phyloP scores from a whole-genome alignment of 2,888 invertebrate genomes.

The Chesias legatella region DNA sequence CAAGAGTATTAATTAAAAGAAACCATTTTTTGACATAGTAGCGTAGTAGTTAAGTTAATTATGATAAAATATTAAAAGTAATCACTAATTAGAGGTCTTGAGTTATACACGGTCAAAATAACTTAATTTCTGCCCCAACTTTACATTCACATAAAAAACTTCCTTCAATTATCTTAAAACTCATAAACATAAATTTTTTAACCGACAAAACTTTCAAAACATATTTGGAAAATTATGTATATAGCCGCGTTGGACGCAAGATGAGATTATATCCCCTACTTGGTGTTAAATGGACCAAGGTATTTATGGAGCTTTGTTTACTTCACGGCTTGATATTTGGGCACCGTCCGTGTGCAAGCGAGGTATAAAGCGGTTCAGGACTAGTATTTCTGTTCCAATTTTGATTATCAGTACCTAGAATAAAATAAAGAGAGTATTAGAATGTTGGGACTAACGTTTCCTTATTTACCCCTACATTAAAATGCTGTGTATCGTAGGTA shows the following conservation, averaged over 20 bases:
- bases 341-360: slow-evolving; percentile 2
- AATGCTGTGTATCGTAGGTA: too few species aligned
- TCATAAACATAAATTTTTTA: neutral
- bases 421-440: too few species aligned
- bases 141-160: slow-evolving; percentile 2
- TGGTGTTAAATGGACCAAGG: slow-evolving; percentile 28
- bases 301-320: slow-evolving; percentile 28
- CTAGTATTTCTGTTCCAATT: too few species aligned
- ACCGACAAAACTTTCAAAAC: neutral
- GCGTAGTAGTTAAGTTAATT: too few species aligned
- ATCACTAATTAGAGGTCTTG: neutral
- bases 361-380: too few species aligned
- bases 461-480: too few species aligned
- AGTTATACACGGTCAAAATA: slow-evolving; percentile 1
- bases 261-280: slow-evolving; percentile 24
- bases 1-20: too few species aligned
- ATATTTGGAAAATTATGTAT: slow-evolving; percentile 11
- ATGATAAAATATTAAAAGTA: too few species aligned
- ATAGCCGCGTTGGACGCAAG: slow-evolving; percentile 20
- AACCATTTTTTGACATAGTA: too few species aligned
- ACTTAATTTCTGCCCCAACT: neutral
- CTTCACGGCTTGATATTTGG: slow-evolving; percentile 6
- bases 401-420: too few species aligned
- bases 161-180: slow-evolving; percentile 2
- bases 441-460: too few species aligned